Conservation (phyloP, 2,797 vertebrate genomes). For the Sebastiscus tertius region DNA sequence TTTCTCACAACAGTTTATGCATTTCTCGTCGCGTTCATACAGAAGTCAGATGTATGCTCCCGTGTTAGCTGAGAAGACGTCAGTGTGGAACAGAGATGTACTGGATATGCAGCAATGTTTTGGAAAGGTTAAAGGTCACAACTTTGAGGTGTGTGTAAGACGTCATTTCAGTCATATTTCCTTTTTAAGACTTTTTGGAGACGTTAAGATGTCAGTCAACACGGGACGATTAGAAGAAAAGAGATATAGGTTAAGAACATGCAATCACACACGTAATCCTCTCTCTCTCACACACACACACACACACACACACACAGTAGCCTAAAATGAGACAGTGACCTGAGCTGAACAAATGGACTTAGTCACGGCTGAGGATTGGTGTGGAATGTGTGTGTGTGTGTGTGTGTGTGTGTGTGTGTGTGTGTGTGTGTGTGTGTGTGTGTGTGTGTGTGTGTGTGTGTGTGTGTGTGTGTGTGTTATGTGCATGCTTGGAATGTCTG, state of each 20-base stretch:
- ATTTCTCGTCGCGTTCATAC: too few species aligned
- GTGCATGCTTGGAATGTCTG: slow-evolving; percentile 71
- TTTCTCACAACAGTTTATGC: background rate
- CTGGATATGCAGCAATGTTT: background rate
- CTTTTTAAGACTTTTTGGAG: background rate
- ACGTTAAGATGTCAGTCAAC: slow-evolving; percentile 43
- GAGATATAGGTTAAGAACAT: slow-evolving; percentile 16
- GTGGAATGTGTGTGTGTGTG: slow-evolving; percentile 77
- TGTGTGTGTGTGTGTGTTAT: slow-evolving; percentile 36
- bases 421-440: slow-evolving; percentile 57
- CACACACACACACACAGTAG: slow-evolving; percentile 35
- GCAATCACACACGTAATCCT: slow-evolving; percentile 6
- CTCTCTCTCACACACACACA: slow-evolving; percentile 32
- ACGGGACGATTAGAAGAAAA: slow-evolving; percentile 1
- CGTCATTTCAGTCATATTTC: background rate
- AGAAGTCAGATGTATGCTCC: background rate
- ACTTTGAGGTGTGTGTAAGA: background rate
- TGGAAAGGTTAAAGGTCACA: background rate
- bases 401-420: slow-evolving; percentile 16
- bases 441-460: slow-evolving; percentile 40
- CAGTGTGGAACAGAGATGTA: background rate
- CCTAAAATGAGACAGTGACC: slow-evolving; percentile 76
- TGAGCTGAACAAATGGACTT: slow-evolving; percentile 84
- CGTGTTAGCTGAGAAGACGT: background rate
- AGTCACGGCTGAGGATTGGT: slow-evolving; percentile 83